These are phyloP conservation scores for Wiebesia pumilae DNA, from an alignment of 1,140 invertebrate species.

Conservation along the genomic window DNA sequence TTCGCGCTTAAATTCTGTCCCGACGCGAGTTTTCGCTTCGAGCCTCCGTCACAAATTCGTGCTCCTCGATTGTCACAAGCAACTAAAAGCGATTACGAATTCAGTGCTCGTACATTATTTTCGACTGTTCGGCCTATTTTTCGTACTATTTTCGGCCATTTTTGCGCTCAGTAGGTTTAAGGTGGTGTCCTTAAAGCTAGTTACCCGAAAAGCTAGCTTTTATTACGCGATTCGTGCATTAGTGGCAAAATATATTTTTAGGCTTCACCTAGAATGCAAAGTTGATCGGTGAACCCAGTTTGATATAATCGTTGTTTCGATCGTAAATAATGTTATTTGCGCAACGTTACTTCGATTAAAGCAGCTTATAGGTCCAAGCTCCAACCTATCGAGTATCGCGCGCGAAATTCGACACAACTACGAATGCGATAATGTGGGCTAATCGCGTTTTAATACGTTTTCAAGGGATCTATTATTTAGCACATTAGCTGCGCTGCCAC, in stretches of 20 bases:
- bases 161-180: background rate
- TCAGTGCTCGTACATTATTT: background rate
- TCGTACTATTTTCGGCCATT: background rate
- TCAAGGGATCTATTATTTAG: background rate
- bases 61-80: too few relatives aligned
- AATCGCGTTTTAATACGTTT: background rate
- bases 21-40: too few relatives aligned
- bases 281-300: background rate
- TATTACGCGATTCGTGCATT: background rate
- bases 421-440: background rate
- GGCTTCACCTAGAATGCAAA: background rate
- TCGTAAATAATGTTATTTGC: too few relatives aligned
- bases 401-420: background rate
- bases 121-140: background rate
- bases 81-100: too few relatives aligned
- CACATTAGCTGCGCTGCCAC: too few relatives aligned
- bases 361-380: background rate
- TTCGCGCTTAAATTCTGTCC: too few relatives aligned
- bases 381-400: background rate
- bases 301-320: too few relatives aligned
- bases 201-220: background rate
- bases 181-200: background rate
- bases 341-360: too few relatives aligned
- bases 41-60: too few relatives aligned
- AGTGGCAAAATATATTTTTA: conserved; percentile 6